Percentiles rank a stretch among this genome's conserved stretches.
phyloP scores from a whole-genome alignment of 2,888 invertebrate species.

The Lumbricus terrestris region DNA sequence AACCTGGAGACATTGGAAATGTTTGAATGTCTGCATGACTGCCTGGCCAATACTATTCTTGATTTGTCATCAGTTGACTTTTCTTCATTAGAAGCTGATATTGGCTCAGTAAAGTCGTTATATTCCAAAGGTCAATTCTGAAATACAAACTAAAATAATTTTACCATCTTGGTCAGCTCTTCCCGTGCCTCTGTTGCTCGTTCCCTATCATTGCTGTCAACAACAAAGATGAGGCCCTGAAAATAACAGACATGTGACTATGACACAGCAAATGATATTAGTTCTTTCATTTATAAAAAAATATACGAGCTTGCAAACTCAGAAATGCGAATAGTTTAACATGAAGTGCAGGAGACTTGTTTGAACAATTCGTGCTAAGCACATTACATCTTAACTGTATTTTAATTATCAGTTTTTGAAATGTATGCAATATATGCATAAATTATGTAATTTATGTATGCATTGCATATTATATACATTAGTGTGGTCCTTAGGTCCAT shows the following conservation, averaged over 20 bases:
- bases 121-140: not conserved
- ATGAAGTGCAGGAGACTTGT: too few relatives aligned
- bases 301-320: too few relatives aligned
- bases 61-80: not conserved
- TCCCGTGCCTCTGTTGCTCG: conserved; percentile 88
- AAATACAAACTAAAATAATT: not conserved
- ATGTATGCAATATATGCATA: too few relatives aligned
- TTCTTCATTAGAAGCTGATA: not conserved
- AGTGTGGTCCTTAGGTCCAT: too few relatives aligned
- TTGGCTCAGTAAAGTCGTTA: not conserved
- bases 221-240: conserved; percentile 94
- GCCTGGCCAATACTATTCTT: not conserved
- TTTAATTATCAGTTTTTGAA: too few relatives aligned
- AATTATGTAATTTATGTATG: too few relatives aligned
- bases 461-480: too few relatives aligned
- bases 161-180: conserved; percentile 85
- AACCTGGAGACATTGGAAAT: not conserved
- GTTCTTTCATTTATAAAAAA: too few relatives aligned
- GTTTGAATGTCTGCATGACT: not conserved
- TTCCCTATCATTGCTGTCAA: conserved; percentile 95
- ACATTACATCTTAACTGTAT: too few relatives aligned
- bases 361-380: too few relatives aligned
- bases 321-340: too few relatives aligned
- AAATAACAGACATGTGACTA: not conserved
- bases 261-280: not conserved